Base-by-base conservation (phyloP, 2,888 invertebrate genomes). In the Lepas anatifera region DNA sequence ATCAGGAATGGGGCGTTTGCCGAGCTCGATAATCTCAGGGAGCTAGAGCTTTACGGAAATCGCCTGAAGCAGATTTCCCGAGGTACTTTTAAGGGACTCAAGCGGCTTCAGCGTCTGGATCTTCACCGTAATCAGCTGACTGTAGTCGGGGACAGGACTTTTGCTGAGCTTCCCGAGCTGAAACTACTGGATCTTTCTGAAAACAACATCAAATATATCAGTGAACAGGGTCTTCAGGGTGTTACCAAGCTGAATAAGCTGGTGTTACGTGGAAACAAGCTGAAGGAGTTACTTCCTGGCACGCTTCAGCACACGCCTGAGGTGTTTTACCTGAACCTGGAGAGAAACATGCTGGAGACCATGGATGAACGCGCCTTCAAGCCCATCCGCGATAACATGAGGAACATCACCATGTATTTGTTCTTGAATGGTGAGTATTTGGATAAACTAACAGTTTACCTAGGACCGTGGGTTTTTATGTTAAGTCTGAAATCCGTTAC, bases 131-230 rank as follows among this genome's bases (percentile, higher is more conserved):
- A 92, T 79, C 84, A 85, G 77, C 85, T 92, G 76, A 85, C 87
- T 75, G 88, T 88, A 81, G 84, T 92, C 76, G 89, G 89, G 4
- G 89, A 90, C 75, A 86, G 87, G 73, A 89, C 88, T 48, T 92
- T 92, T 79, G 86, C 87, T 1, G 90, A 91, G 78, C 81, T 90
- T 79, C 88, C 89, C 82, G 87, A 87, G 76, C 81, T 90, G 48
- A 84, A 85, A 70, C 88, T 89, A 77, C 80, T 90, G 76, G 88
- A 88, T 76, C 85, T 86, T 77, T 81, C 81, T 68, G 78, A 79
- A 72, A 84, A 84, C 77, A 78, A 78, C 72, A 79, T 83, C 69
- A 81, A 87, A 80, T 86, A 86, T 77, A 87, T 92, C 75, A 87
- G 88, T 18, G 87, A 88, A 76, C 85, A 88, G 71, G 91, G 91